Evolutionary conservation across 2,113 vertebrate genomes (phyloP).

Genomic region (Danionella cerebrum): DNA sequence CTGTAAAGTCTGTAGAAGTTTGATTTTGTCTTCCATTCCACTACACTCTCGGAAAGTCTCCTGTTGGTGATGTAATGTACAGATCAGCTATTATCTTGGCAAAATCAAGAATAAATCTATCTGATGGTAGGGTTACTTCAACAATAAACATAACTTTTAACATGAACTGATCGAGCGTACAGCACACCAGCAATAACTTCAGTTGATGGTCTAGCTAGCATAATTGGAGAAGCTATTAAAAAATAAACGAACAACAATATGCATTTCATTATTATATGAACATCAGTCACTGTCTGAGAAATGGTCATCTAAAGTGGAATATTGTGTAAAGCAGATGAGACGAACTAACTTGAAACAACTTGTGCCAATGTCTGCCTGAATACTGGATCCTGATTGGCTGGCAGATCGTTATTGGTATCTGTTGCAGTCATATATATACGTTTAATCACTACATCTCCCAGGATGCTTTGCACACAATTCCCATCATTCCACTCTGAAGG

Average conservation of each 20-base stretch:
- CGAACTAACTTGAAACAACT: too few relatives aligned
- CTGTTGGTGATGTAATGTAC: not conserved
- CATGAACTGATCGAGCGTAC: constrained; percentile 4
- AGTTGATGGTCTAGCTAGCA: constrained; percentile 55
- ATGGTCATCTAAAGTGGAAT: not conserved
- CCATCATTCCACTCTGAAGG: too few relatives aligned
- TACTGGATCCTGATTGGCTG: too few relatives aligned
- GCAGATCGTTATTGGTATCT: too few relatives aligned
- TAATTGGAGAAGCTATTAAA: constrained; percentile 66
- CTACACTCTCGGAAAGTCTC: not conserved
- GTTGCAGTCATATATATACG: too few relatives aligned
- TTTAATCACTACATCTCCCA: too few relatives aligned
- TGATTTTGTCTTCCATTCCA: not conserved
- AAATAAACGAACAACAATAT: constrained; percentile 60
- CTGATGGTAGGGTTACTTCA: constrained; percentile 17
- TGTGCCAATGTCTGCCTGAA: too few relatives aligned
- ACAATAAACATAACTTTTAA: constrained; percentile 2
- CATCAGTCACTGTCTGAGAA: constrained; percentile 48
- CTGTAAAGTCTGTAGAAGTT: too few relatives aligned
- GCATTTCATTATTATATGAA: constrained; percentile 48
- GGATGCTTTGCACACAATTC: too few relatives aligned
- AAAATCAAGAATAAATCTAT: not conserved
- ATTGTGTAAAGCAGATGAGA: too few relatives aligned
- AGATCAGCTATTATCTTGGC: not conserved
- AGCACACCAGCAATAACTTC: constrained; percentile 45